Evolutionary conservation across 1,140 invertebrate species (phyloP).

Genomic region (Latrodectus geometricus): DNA sequence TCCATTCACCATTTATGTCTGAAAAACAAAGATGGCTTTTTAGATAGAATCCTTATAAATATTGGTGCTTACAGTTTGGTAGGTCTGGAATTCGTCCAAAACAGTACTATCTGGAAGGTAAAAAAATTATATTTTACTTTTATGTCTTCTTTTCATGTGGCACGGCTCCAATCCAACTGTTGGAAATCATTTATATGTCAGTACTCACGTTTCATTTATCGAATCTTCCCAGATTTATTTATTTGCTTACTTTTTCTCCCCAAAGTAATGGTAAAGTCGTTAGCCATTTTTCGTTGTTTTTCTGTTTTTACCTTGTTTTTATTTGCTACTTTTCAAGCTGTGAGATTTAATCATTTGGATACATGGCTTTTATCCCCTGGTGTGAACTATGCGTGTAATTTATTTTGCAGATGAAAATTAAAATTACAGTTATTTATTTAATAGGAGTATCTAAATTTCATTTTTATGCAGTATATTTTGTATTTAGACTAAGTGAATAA

Average conservation of each 20-base stretch:
- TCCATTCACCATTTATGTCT: too few relatives aligned
- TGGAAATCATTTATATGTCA: not conserved
- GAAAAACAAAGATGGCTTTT: too few relatives aligned
- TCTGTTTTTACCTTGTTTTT: not conserved
- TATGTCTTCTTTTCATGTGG: not conserved
- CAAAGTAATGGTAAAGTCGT: not conserved
- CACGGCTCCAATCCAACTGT: not conserved
- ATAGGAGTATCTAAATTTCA: too few relatives aligned
- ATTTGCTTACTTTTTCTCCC: not conserved
- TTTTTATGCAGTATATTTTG: too few relatives aligned
- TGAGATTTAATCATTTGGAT: too few relatives aligned
- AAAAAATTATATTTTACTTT: not conserved
- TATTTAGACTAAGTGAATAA: too few relatives aligned
- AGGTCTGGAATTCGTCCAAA: not conserved
- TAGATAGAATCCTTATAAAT: too few relatives aligned
- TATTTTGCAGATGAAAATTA: too few relatives aligned
- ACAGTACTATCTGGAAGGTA: not conserved
- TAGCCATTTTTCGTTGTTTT: constrained; percentile 1
- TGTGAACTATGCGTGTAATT: too few relatives aligned
- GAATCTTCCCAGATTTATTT: constrained; percentile 5
- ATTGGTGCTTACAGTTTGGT: too few relatives aligned
- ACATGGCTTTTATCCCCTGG: too few relatives aligned
- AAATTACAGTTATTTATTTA: too few relatives aligned
- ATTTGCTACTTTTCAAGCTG: constrained; percentile 16
- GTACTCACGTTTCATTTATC: not conserved